Percentiles rank a stretch among this genome's conserved stretches.
Evolutionary conservation across 64 coral and sea anemone species (phyloP).

Genomic region (Actinia equina): DNA sequence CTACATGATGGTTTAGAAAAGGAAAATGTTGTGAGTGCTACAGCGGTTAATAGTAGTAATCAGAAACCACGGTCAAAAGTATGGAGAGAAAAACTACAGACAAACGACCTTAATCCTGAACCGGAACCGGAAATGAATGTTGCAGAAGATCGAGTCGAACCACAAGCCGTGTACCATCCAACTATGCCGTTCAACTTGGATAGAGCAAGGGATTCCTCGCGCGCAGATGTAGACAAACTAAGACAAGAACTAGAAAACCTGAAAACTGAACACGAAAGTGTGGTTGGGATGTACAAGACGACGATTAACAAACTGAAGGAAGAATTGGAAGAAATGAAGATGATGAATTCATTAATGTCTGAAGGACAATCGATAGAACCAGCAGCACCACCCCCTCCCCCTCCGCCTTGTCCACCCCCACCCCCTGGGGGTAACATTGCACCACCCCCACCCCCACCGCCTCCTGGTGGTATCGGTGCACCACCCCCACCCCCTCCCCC

Average conservation of each 20-base stretch:
- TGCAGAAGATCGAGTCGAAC: neutral
- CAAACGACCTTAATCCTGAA: neutral
- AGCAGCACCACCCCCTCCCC: constrained; percentile 17
- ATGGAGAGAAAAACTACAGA: neutral
- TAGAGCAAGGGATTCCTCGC: neutral
- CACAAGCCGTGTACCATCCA: neutral
- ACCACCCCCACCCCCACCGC: constrained; percentile 68
- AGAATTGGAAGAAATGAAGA: constrained; percentile 61
- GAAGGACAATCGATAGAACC: neutral
- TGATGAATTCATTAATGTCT: neutral
- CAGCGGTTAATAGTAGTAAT: neutral
- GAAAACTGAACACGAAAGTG: constrained; percentile 47
- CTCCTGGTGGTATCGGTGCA: constrained; percentile 1
- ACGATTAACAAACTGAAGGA: constrained; percentile 69
- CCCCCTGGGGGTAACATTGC: constrained; percentile 8
- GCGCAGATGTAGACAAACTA: constrained; percentile 32
- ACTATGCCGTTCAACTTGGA: constrained; percentile 14
- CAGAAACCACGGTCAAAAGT: neutral
- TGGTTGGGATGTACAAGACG: constrained; percentile 62
- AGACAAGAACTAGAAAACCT: constrained; percentile 69
- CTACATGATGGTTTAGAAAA: neutral
- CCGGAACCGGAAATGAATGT: neutral
- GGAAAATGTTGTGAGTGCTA: neutral
- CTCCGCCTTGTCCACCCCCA: constrained; percentile 45
- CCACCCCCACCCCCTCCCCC: constrained; percentile 80